These are phyloP conservation scores for Dendrolimus kikuchii DNA, from an alignment of 1,140 invertebrate genomes.

Conservation along the genomic window DNA sequence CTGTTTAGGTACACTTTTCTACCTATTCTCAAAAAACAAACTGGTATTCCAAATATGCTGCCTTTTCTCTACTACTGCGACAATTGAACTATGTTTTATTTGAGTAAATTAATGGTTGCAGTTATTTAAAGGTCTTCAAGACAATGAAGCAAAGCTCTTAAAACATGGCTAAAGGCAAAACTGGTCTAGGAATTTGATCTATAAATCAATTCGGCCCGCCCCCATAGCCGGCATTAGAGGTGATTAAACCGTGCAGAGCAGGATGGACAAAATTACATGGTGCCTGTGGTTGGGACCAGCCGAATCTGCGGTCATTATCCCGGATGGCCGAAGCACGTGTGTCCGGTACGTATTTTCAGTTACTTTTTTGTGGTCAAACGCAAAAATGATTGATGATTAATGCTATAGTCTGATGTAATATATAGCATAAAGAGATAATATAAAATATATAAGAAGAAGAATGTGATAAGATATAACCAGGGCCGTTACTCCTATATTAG, in stretches of 20 bases:
- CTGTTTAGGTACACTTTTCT: too few relatives aligned
- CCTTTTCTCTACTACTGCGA: too few relatives aligned
- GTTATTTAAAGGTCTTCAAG: too few relatives aligned
- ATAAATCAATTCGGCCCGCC: slow-evolving; percentile 39
- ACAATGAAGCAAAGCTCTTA: background rate
- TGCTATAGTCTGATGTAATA: too few relatives aligned
- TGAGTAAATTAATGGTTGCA: background rate
- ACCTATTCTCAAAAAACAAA: too few relatives aligned
- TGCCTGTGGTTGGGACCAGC: slow-evolving; percentile 28
- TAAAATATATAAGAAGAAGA: too few relatives aligned
- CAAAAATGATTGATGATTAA: too few relatives aligned
- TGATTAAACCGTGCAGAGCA: slow-evolving; percentile 50
- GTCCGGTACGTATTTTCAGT: background rate
- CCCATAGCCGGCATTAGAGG: slow-evolving; percentile 43
- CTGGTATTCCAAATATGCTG: too few relatives aligned
- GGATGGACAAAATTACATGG: slow-evolving; percentile 58
- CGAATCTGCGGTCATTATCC: slow-evolving; percentile 33
- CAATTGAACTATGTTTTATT: background rate
- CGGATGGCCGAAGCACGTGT: slow-evolving; percentile 11
- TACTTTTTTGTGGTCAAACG: too few relatives aligned
- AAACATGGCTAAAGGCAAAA: slow-evolving; percentile 9
- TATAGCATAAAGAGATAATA: too few relatives aligned
- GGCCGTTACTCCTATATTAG: too few relatives aligned
- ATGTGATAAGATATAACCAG: too few relatives aligned
- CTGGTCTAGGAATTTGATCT: slow-evolving; percentile 12